Evolutionary conservation across 2,888 invertebrate species (phyloP).

Genomic region (Mellilla xanthometata): DNA sequence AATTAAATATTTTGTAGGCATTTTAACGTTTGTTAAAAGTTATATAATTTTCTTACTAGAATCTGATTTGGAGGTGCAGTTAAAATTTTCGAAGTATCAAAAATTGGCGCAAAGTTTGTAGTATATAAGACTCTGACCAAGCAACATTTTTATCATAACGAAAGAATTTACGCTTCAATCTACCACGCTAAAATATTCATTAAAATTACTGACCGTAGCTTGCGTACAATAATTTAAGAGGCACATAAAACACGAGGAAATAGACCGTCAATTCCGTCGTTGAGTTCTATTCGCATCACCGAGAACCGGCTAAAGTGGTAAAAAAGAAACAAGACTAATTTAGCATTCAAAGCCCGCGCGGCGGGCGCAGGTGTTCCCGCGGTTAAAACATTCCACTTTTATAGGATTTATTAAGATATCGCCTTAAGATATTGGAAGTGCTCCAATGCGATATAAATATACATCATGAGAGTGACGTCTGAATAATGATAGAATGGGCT

Average conservation of each 20-base stretch:
- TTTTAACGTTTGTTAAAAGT: too few species aligned
- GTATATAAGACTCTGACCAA: too few species aligned
- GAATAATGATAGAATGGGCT: conserved; percentile 35
- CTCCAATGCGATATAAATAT: conserved; percentile 41
- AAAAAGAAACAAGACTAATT: conserved; percentile 80
- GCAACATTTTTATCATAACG: too few species aligned
- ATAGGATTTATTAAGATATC: conserved; percentile 80
- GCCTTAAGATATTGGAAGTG: conserved; percentile 65
- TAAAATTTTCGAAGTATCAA: too few species aligned
- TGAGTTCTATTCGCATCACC: conserved; percentile 68
- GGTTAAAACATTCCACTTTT: conserved; percentile 80
- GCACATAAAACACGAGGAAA: conserved; percentile 47
- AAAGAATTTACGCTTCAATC: conserved; percentile 14
- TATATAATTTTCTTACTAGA: too few species aligned
- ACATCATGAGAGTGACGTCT: conserved; percentile 22
- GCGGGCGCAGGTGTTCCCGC: conserved; percentile 72
- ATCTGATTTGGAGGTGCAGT: too few species aligned
- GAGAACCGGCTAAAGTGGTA: conserved; percentile 74
- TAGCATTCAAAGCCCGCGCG: conserved; percentile 74
- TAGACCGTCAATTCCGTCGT: conserved; percentile 66
- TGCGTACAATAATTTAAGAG: conserved; percentile 29
- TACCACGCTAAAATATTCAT: conserved; percentile 13
- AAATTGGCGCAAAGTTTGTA: too few species aligned
- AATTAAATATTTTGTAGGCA: too few species aligned
- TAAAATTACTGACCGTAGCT: conserved; percentile 37